These are phyloP conservation scores for Eupithecia pulchellata DNA, from an alignment of 2,888 invertebrate genomes.

Conservation along the genomic window DNA sequence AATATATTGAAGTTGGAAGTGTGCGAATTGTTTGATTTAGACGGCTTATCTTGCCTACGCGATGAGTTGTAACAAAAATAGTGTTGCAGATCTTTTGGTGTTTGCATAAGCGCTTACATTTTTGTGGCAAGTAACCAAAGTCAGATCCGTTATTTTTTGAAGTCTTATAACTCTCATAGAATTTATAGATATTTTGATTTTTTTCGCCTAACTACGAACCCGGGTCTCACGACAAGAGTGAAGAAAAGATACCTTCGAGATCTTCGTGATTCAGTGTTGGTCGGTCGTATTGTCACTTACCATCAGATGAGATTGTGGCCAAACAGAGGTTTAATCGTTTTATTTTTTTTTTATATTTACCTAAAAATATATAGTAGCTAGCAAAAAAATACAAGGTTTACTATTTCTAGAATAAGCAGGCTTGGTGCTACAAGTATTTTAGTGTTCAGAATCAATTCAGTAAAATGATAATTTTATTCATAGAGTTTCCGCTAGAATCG, in stretches of 20 bases:
- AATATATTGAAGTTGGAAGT: slow-evolving; percentile 45
- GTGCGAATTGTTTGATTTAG: slow-evolving; percentile 10
- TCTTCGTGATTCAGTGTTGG: not conserved
- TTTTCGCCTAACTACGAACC: too few species aligned
- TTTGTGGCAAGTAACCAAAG: not conserved
- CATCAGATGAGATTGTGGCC: not conserved
- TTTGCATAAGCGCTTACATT: not conserved
- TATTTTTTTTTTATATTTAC: not conserved
- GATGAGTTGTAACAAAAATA: not conserved
- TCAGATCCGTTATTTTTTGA: not conserved
- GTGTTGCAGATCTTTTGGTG: not conserved
- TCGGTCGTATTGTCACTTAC: not conserved
- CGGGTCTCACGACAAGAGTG: not conserved
- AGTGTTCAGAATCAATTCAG: slow-evolving; percentile 81
- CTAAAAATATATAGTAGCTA: not conserved
- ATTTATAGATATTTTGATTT: too few species aligned
- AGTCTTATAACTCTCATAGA: not conserved
- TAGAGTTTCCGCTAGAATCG: slow-evolving; percentile 82
- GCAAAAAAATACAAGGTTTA: not conserved
- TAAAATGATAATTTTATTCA: slow-evolving; percentile 85
- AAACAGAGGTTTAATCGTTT: not conserved
- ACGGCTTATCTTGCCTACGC: slow-evolving; percentile 37
- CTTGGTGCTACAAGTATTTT: slow-evolving; percentile 74
- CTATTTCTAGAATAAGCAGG: slow-evolving; percentile 55
- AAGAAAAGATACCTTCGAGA: not conserved